Evolutionary conservation across 2,797 vertebrate genomes (phyloP).

Genomic region (Chaenodraco wilsoni): DNA sequence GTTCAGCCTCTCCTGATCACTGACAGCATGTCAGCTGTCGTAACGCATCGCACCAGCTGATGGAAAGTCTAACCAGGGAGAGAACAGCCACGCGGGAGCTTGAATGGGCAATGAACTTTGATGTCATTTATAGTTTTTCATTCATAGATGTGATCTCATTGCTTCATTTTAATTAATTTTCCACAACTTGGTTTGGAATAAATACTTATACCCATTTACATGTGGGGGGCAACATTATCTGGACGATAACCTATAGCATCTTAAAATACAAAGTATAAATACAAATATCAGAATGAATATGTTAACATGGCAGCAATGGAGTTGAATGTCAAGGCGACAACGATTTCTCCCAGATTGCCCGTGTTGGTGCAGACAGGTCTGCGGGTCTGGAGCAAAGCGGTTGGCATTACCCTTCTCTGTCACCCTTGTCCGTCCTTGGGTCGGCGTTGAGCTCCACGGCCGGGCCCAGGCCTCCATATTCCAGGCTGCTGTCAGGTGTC

Average conservation of each 20-base stretch:
- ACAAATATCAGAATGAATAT: not conserved
- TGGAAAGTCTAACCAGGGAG: slow-evolving; percentile 74
- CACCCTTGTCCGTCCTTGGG: slow-evolving; percentile 98
- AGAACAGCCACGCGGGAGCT: slow-evolving; percentile 30
- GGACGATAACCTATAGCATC: slow-evolving; percentile 3
- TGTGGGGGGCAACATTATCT: not conserved
- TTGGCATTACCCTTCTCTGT: slow-evolving; percentile 88
- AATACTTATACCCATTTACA: not conserved
- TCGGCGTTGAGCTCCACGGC: slow-evolving; percentile 82
- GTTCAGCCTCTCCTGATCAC: slow-evolving; percentile 42
- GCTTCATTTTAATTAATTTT: slow-evolving; percentile 12
- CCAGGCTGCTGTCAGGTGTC: slow-evolving; percentile 87
- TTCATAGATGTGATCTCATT: slow-evolving; percentile 11
- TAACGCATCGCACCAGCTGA: slow-evolving; percentile 77
- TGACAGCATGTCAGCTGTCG: slow-evolving; percentile 77
- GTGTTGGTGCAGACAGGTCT: slow-evolving; percentile 31
- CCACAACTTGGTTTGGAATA: not conserved
- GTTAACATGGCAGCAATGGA: slow-evolving; percentile 1
- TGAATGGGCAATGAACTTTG: slow-evolving; percentile 28
- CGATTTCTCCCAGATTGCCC: slow-evolving; percentile 21
- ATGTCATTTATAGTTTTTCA: not conserved
- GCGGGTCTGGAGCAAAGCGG: slow-evolving; percentile 23
- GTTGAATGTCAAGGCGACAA: slow-evolving; percentile 20
- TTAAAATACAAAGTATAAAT: not conserved
- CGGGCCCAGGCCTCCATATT: slow-evolving; percentile 75